Evolutionary conservation across 2,888 invertebrate species (phyloP), one percentile per base, ranked within the genome.

Genomic region (Leptinotarsa peninsularis): DNA sequence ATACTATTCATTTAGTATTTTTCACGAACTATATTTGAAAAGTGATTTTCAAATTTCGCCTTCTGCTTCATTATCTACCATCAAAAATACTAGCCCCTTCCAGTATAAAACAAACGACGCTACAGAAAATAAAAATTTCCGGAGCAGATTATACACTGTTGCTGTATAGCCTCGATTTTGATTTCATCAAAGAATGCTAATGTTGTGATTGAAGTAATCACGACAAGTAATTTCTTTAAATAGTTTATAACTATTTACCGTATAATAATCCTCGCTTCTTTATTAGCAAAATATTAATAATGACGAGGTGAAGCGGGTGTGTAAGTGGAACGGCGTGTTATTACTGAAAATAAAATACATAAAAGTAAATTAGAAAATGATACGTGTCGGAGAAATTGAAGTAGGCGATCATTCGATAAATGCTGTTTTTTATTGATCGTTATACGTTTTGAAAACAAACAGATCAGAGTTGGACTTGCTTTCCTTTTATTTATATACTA

Each of bases 251-350:
- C 43, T 33, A 63, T 63, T 63, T 43, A 63, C 43, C 33, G 63
- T 63, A 63, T 63, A 63, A n/a, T 63, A 63, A 58, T 58, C 58
- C 33, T 15, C 63, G 63, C 63, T 63, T 33, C 63, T 43, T 63
- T 33, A 27, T 43, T 43, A n/a, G 58, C 14, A 23, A 58, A 58
- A 58, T 58, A 58, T 58, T 27, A 58, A 23, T 58, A 58, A 27
- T 15, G 13, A 21, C 58, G 23, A 58, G 58, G 58, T 58, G 58
- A 58, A 58, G 58, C 58, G 23, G 58, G 58, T 21, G 58, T 58
- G 23, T 58, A 58, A 58, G 58, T 58, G 21, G 58, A 58, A 58
- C 58, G 58, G 21, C 23, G 27, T 58, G 21, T 58, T 23, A 58
- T 58, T 58, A 58, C 23, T 58, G 58, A 58, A 58, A 58, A 58